These are phyloP conservation scores for Cremastinae sp. DNA, from an alignment of 2,888 invertebrate species.

Conservation along the genomic window DNA sequence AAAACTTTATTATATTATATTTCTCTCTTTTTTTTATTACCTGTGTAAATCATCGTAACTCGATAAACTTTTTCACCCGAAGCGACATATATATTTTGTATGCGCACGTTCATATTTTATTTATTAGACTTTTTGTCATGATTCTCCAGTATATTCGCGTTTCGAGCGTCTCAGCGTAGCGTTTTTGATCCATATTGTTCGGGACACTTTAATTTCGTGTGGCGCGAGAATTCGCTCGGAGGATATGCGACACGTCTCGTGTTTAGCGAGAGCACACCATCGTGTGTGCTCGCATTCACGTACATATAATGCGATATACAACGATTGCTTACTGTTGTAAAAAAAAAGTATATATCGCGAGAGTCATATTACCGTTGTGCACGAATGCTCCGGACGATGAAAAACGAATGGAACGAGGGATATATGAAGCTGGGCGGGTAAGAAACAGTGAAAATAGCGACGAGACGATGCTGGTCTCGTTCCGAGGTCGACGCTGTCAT, in stretches of 20 bases:
- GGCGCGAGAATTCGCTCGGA: conserved; percentile 14
- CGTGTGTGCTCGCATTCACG: conserved; percentile 52
- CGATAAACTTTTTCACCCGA: background rate
- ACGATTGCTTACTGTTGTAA: conserved; percentile 64
- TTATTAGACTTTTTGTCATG: background rate
- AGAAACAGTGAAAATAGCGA: conserved; percentile 30
- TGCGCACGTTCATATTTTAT: background rate
- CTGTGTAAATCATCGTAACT: background rate
- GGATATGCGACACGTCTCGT: too few relatives aligned
- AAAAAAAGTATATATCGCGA: conserved; percentile 32
- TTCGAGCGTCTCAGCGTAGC: background rate
- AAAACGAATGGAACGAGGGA: conserved; percentile 45
- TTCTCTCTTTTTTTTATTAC: conserved; percentile 3
- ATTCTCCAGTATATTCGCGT: background rate
- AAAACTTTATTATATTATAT: background rate
- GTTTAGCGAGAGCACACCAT: too few relatives aligned
- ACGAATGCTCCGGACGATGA: conserved; percentile 13
- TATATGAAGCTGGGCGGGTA: background rate
- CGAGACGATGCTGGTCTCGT: conserved; percentile 30
- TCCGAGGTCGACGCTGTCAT: conserved; percentile 22
- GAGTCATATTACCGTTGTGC: conserved; percentile 18
- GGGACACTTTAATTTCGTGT: conserved; percentile 63
- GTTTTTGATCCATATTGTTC: background rate
- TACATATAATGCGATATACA: conserved; percentile 48
- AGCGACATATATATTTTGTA: background rate